Evolutionary conservation across 2,888 invertebrate genomes (phyloP).

Genomic region (Caenorhabditis sulstoni): DNA sequence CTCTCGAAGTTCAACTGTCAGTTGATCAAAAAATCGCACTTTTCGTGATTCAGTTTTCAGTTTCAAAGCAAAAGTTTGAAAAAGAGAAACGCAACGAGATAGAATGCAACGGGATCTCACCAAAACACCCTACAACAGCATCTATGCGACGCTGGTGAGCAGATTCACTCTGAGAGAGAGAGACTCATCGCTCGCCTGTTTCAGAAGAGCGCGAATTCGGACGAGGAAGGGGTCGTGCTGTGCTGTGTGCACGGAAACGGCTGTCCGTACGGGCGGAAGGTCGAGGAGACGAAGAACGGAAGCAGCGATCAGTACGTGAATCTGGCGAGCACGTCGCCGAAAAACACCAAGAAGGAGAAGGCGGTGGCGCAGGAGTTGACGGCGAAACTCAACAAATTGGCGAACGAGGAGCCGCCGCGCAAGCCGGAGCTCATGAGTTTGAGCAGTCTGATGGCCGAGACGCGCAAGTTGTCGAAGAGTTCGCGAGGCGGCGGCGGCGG

Average conservation of each 20-base stretch:
- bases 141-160: slow-evolving; percentile 50
- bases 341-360: slow-evolving; percentile 11
- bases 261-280: slow-evolving; percentile 7
- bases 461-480: slow-evolving; percentile 11
- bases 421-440: slow-evolving; percentile 37
- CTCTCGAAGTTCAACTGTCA: too few species aligned
- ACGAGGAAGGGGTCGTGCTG: slow-evolving; percentile 5
- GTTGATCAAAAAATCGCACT: too few species aligned
- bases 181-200: background rate
- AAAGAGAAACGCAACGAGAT: background rate
- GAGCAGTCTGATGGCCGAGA: slow-evolving; percentile 13
- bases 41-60: too few species aligned
- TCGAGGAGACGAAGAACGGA: slow-evolving; percentile 31
- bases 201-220: slow-evolving; percentile 16
- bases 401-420: background rate
- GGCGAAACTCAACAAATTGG: slow-evolving; percentile 32
- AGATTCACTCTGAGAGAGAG: too few species aligned
- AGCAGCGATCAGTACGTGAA: slow-evolving; percentile 57
- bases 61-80: too few species aligned
- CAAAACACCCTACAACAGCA: slow-evolving; percentile 50
- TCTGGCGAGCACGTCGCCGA: slow-evolving; percentile 12
- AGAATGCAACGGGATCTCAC: background rate
- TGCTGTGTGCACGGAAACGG: slow-evolving; percentile 48
- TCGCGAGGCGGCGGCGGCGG: too few species aligned
- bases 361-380: slow-evolving; percentile 18